Base-by-base conservation (phyloP, 2,113 vertebrate genomes). In the Ploceus nigricollis region DNA sequence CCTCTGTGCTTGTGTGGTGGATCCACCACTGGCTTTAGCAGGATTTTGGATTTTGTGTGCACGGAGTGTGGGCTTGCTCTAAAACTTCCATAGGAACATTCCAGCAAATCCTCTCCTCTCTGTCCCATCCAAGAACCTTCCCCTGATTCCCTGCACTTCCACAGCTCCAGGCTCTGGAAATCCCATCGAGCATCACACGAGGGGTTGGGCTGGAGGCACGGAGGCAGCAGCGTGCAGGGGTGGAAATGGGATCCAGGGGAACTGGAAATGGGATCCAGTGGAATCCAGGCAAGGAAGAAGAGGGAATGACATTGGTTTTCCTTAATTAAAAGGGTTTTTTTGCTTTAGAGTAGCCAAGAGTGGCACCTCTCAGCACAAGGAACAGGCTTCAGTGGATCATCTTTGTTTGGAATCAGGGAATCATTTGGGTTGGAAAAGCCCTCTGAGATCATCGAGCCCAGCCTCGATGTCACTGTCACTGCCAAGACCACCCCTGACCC, bases 371-470 rank as follows among this genome's bases (percentile, higher is more conserved):
- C 58, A 58, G 70, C 30, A 18, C 53, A 71, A 73, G 73, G 76
- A 86, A n/a, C 25, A 48, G 77, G 83, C 53, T 86, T 51, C 44
- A 17, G 20, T 44, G 40, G 50, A 47, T 82, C 1, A 0, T 25
- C 66, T 45, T 48, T 9, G 13, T 22, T 44, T 23, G 47, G 33
- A 76, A 25, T 37, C 21, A 12, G 3, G 22, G 53, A 68, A 27
- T 53, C 6, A 4, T 8, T 27, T 8, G 10, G 37, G 37, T 45
- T 60, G 72, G 54, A 53, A 87, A 77, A 77, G 22, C 53, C 28
- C 33, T 23, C 11, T 1, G 35, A 68, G 53, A 2, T 19, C 11
- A 37, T 7, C 0, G 1, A 42, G 42, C 54, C 35, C 50, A 50
- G 3, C 11, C 15, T 9, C n/a, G n/a, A n/a, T n/a, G n/a, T n/a